Evolutionary conservation across 1,140 invertebrate species (phyloP).

Genomic region (Aphaenogaster ashmeadi): DNA sequence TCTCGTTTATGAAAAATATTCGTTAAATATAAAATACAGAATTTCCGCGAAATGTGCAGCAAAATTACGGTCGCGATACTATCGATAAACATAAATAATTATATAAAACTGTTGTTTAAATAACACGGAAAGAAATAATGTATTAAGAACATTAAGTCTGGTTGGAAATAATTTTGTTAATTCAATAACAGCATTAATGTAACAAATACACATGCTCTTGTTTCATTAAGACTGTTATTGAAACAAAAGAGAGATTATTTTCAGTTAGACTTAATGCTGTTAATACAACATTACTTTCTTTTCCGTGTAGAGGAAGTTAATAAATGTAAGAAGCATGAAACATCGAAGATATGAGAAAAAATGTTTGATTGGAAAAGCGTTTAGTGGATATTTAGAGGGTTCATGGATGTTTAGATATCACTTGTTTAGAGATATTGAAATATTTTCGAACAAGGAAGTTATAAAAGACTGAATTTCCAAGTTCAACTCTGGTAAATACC

Average conservation of each 20-base stretch:
- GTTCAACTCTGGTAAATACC: slow-evolving; percentile 30
- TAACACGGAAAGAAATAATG: too few relatives aligned
- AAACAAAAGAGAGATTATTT: too few relatives aligned
- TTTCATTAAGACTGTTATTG: too few relatives aligned
- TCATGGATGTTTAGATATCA: background rate
- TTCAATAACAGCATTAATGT: too few relatives aligned
- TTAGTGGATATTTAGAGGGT: background rate
- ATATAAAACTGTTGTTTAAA: background rate
- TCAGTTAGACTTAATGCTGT: too few relatives aligned
- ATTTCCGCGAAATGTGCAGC: background rate
- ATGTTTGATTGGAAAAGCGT: background rate
- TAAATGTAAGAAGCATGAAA: background rate
- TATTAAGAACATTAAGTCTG: too few relatives aligned
- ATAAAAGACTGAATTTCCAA: background rate
- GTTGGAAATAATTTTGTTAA: too few relatives aligned
- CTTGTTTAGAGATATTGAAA: background rate
- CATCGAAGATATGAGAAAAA: background rate
- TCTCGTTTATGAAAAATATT: background rate
- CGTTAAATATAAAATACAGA: background rate
- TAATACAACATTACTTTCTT: too few relatives aligned
- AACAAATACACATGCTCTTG: too few relatives aligned
- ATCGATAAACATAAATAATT: background rate
- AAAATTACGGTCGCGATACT: background rate
- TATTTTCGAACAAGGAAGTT: background rate
- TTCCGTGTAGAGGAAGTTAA: background rate